Evolutionary conservation across 92 coral and sea anemone genomes (phyloP).

Genomic region (Bergia puertoricense): DNA sequence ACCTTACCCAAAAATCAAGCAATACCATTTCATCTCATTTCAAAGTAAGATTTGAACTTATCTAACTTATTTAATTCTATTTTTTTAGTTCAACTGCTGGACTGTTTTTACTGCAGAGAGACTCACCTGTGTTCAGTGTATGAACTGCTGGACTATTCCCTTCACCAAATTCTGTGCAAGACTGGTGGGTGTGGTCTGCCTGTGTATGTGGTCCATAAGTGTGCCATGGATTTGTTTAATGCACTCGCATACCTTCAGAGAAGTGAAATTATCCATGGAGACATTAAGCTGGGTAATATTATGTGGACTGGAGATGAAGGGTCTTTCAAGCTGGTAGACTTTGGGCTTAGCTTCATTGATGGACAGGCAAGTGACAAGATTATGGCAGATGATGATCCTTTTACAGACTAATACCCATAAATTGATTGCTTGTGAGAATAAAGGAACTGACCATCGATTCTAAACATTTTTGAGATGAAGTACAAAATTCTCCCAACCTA

Average conservation of each 20-base stretch:
- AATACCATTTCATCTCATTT: neutral
- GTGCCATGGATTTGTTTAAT: slow-evolving; percentile 62
- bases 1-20: no score
- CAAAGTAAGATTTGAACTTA: neutral
- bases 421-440: no score
- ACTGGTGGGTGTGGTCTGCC: slow-evolving; percentile 73
- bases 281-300: slow-evolving; percentile 79
- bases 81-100: slow-evolving; percentile 63
- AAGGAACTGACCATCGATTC: no score
- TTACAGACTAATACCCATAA: no score
- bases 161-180: slow-evolving; percentile 63
- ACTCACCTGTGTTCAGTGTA: slow-evolving; percentile 63
- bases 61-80: neutral
- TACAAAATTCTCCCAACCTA: no score
- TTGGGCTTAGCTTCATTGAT: slow-evolving; percentile 77
- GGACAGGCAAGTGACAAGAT: slow-evolving; percentile 29
- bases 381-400: no score
- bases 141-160: slow-evolving; percentile 61
- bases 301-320: slow-evolving; percentile 86
- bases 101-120: slow-evolving; percentile 56
- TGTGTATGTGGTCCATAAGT: slow-evolving; percentile 65
- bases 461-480: no score
- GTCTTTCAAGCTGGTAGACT: slow-evolving; percentile 83
- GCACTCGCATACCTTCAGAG: slow-evolving; percentile 64
- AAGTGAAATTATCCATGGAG: slow-evolving; percentile 76